These are phyloP conservation scores for Arvicola amphibius DNA, from an alignment of 2,797 vertebrate genomes.

Conservation along the genomic window DNA sequence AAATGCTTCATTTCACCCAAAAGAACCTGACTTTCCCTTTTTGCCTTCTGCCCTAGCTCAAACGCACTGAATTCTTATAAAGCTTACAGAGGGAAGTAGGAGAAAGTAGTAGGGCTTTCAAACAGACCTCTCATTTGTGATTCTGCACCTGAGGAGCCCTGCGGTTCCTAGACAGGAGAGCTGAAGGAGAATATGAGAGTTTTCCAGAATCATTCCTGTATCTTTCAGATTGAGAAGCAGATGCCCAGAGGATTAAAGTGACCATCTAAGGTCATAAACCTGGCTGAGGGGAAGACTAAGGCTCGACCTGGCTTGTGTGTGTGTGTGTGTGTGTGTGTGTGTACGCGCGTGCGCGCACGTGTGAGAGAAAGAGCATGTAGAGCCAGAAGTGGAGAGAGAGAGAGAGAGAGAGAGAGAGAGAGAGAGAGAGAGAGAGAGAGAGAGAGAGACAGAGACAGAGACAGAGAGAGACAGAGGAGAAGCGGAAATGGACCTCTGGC, in stretches of 20 bases:
- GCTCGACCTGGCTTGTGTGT: neutral
- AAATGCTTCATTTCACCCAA: slow-evolving; percentile 73
- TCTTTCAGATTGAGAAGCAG: slow-evolving; percentile 32
- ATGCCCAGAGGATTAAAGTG: neutral
- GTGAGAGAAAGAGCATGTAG: neutral
- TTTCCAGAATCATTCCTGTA: neutral
- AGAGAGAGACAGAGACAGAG: no score
- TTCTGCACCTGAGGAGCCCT: slow-evolving; percentile 20
- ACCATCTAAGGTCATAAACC: neutral
- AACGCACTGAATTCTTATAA: neutral
- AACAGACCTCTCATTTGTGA: slow-evolving; percentile 27
- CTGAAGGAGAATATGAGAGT: neutral
- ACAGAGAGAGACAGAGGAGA: no score
- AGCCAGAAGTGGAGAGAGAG: neutral
- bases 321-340: neutral
- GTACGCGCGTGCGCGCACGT: neutral
- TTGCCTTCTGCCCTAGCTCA: slow-evolving; percentile 61
- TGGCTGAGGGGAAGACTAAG: neutral
- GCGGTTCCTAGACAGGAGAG: neutral
- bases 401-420: neutral
- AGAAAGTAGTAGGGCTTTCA: slow-evolving; percentile 17
- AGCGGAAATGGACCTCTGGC: neutral
- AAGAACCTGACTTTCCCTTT: slow-evolving; percentile 64
- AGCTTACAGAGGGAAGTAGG: slow-evolving; percentile 29
- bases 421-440: neutral